Evolutionary conservation across 2,888 invertebrate species (phyloP).

Genomic region (Argyra leucocephala): DNA sequence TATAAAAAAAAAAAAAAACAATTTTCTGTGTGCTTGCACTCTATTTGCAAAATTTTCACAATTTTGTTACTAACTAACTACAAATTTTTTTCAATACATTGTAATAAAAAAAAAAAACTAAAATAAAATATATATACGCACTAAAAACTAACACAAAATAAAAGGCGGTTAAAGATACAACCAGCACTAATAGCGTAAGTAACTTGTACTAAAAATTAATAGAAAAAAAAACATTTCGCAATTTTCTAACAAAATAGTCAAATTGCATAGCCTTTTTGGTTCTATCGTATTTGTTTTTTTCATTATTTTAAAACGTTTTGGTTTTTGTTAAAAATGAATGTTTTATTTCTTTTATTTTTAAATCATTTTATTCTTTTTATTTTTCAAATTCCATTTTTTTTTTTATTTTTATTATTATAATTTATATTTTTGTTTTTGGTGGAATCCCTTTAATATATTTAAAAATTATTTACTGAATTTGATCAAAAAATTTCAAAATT

Average conservation of each 20-base stretch:
- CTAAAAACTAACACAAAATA: conserved; percentile 27
- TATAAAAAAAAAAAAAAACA: background rate
- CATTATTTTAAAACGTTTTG: background rate
- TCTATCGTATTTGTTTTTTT: conserved; percentile 11
- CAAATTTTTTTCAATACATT: conserved; percentile 26
- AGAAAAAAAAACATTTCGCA: conserved; percentile 19
- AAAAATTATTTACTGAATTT: too few species aligned
- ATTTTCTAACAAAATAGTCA: conserved; percentile 14
- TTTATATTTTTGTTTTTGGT: too few species aligned
- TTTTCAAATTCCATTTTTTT: too few species aligned
- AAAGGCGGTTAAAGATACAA: conserved; percentile 61
- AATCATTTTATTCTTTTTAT: background rate
- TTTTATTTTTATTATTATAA: too few species aligned
- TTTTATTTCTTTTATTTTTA: too few species aligned
- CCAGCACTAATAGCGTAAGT: conserved; percentile 61
- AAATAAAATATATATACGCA: too few species aligned
- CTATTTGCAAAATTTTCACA: conserved; percentile 16
- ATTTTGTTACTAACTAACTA: conserved; percentile 21
- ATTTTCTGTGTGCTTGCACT: conserved; percentile 19
- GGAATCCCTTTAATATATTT: too few species aligned
- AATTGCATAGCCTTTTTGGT: conserved; percentile 18
- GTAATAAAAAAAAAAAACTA: conserved; percentile 22
- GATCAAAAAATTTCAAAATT: too few species aligned
- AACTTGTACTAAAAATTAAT: conserved; percentile 29
- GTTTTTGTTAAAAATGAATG: too few species aligned